Evolutionary conservation across 2,888 invertebrate species (phyloP), one percentile per base, ranked within the genome.

Genomic region (Drosophila anomalata): DNA sequence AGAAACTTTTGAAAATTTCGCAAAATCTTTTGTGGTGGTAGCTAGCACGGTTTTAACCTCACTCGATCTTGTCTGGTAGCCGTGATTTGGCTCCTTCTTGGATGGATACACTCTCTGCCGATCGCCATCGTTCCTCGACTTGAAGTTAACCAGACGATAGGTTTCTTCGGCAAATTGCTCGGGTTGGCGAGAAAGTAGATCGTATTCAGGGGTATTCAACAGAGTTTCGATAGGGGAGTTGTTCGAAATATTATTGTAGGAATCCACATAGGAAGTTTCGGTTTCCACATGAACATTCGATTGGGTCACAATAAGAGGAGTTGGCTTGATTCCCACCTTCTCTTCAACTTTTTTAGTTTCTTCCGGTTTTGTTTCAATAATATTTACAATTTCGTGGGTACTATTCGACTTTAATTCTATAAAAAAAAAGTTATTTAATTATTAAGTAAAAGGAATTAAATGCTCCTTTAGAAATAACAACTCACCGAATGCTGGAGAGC

Each of bases 21-120:
- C 96, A 52, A 96, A 95, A 84, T 97, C 96, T 89, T 95, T 96
- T 3, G 97, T 97, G 26, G 97, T 97, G 26, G 97, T 96, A 81
- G 97, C 95, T n/a, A 97, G 96, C 89, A 96, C 97, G 86, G 96
- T 96, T 89, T 96, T 94, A 5, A 96, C 97, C 22, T 97, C 97
- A 46, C 96, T 96, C 55, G 97, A 93, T 84, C 95, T 96, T 6
- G 97, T 96, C 0, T 96, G 96, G 90, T 95, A 95, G 29, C 94
- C 93, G 65, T 94, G 96, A 90, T 95, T 95, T 26, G 94, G 94
- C 62, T 95, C 79, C 56, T 86, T 93, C 1, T 93, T 93, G 80
- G 93, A 93, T 50, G 89, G 92, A 5, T 89, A 91, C 74, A 91
- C 91, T 57, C 47, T 62, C n/a, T 60, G 77, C 20, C 75, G 70